phyloP scores from a whole-genome alignment of 2,113 vertebrate genomes.

The Microcebus jonahi region DNA sequence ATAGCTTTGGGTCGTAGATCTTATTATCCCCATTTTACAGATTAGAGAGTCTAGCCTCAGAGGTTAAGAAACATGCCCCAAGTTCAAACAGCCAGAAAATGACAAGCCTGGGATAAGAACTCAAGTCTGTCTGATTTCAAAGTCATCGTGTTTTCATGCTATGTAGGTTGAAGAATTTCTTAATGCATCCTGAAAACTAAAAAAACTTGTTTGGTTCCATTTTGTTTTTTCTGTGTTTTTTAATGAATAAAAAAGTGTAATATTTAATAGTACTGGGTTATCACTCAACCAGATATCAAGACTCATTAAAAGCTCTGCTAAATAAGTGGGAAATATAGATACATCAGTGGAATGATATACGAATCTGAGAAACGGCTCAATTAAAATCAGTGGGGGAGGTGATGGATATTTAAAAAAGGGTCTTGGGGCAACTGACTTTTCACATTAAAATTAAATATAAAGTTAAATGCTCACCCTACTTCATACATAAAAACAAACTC shows the following conservation, averaged over 20 bases:
- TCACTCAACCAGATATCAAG: not conserved
- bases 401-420: not conserved
- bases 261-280: not conserved
- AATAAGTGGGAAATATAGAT: not conserved
- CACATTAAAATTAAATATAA: conserved; percentile 35
- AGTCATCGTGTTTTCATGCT: conserved; percentile 17
- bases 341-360: not conserved
- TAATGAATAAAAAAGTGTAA: not conserved
- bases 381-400: not conserved
- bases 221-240: not conserved
- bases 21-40: conserved; percentile 80
- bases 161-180: conserved; percentile 14
- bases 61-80: conserved; percentile 63
- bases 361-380: not conserved
- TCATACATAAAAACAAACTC: conserved; percentile 39
- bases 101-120: conserved; percentile 54
- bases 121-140: conserved; percentile 51
- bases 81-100: conserved; percentile 67
- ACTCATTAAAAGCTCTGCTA: not conserved
- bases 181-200: not conserved
- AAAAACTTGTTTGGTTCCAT: conserved; percentile 5
- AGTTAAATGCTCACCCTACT: conserved; percentile 2
- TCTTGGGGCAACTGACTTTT: not conserved
- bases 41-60: conserved; percentile 64
- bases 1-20: conserved; percentile 58